Evolutionary conservation across 1,140 invertebrate species (phyloP).

Genomic region (Hydropsyche tenuis): DNA sequence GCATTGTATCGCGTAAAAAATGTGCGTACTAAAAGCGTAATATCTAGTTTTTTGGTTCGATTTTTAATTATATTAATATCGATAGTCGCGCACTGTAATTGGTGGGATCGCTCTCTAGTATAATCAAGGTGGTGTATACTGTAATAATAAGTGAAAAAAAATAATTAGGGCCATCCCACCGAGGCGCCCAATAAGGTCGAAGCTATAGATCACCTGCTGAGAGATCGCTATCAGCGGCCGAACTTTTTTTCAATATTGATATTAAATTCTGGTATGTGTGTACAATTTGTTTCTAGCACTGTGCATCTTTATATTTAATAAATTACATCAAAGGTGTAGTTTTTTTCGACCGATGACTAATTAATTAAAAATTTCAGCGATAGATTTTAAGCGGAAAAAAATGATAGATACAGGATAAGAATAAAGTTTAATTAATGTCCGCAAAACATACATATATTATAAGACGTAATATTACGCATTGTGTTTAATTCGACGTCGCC

Average conservation of each 20-base stretch:
- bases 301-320: too few species aligned
- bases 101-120: slow-evolving; percentile 25
- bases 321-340: too few species aligned
- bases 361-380: too few species aligned
- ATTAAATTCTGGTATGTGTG: neutral
- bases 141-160: slow-evolving; percentile 42
- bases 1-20: neutral
- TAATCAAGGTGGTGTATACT: slow-evolving; percentile 41
- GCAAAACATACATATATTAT: too few species aligned
- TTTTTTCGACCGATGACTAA: too few species aligned
- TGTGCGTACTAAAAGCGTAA: too few species aligned
- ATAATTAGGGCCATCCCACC: slow-evolving; percentile 45
- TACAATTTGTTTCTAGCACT: too few species aligned
- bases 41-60: slow-evolving; percentile 3
- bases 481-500: too few species aligned
- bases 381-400: too few species aligned
- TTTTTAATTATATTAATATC: slow-evolving; percentile 24
- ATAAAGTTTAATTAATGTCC: too few species aligned
- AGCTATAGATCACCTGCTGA: slow-evolving; percentile 42
- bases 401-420: too few species aligned
- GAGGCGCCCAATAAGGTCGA: slow-evolving; percentile 40
- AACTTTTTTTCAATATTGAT: slow-evolving; percentile 14
- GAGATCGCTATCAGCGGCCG: slow-evolving; percentile 37
- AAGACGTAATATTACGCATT: too few species aligned
- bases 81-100: slow-evolving; percentile 33